Percentiles rank a stretch among this genome's conserved stretches.
phyloP scores from a whole-genome alignment of 2,888 invertebrate species.

The Tetropium fuscum region DNA sequence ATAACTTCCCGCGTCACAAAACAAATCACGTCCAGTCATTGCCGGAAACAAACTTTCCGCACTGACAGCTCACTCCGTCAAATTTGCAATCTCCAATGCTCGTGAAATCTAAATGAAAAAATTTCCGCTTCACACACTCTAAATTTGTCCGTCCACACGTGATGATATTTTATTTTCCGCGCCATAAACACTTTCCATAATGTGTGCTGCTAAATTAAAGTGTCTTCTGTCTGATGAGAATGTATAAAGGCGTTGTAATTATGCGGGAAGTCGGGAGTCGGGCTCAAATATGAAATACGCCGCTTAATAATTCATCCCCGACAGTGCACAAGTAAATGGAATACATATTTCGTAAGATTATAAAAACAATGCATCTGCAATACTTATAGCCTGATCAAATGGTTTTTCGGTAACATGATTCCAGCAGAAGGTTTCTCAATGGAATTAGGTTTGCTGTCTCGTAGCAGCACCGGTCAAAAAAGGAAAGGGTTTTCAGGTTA shows the following conservation, averaged over 20 bases:
- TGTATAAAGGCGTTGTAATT: constrained; percentile 32
- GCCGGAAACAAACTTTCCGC: background rate
- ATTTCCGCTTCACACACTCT: constrained; percentile 18
- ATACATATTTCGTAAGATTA: constrained; percentile 37
- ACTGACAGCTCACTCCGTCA: background rate
- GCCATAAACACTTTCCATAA: constrained; percentile 43
- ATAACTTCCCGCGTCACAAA: too few species aligned
- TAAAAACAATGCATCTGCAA: constrained; percentile 40
- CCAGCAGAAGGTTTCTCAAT: too few species aligned
- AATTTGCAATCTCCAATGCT: background rate
- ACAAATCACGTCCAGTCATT: too few species aligned
- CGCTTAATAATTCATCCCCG: constrained; percentile 32
- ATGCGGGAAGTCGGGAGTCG: constrained; percentile 10
- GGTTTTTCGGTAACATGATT: too few species aligned
- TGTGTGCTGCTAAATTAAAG: constrained; percentile 41
- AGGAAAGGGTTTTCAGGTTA: too few species aligned
- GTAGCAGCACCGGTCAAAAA: too few species aligned
- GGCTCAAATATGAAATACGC: constrained; percentile 25
- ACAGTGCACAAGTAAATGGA: constrained; percentile 29
- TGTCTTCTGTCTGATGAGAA: constrained; percentile 41
- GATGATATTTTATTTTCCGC: constrained; percentile 42
- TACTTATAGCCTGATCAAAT: too few species aligned
- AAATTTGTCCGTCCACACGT: constrained; percentile 23
- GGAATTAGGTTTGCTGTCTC: constrained; percentile 33
- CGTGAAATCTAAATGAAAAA: constrained; percentile 16